Evolutionary conservation across 2,113 vertebrate genomes (phyloP).

Genomic region (Noturus placidus): DNA sequence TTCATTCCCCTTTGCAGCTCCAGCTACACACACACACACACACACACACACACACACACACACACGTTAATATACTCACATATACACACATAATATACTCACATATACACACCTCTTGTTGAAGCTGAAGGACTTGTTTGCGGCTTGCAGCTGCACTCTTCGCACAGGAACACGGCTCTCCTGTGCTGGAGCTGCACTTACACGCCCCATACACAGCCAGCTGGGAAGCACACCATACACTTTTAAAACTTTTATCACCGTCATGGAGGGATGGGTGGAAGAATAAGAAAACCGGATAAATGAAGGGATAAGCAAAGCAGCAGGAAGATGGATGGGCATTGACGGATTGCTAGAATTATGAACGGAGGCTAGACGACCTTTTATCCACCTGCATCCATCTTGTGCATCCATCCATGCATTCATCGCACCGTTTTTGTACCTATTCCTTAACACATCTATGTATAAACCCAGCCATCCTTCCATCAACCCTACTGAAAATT

Average conservation of each 20-base stretch:
- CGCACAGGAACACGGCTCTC: slow-evolving; percentile 80
- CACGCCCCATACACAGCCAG: slow-evolving; percentile 84
- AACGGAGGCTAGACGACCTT: background rate
- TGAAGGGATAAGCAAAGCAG: background rate
- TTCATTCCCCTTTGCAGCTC: slow-evolving; percentile 77
- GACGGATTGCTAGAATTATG: background rate
- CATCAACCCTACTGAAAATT: background rate
- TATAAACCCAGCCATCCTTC: background rate
- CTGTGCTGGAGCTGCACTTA: slow-evolving; percentile 65
- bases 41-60: slow-evolving; percentile 19
- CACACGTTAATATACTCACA: background rate
- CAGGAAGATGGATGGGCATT: background rate
- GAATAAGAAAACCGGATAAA: background rate
- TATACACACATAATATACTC: too few relatives aligned
- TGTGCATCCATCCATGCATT: background rate
- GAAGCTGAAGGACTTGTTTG: slow-evolving; percentile 81
- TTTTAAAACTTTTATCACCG: background rate
- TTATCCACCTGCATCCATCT: background rate
- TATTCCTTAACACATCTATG: background rate
- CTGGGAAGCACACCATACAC: slow-evolving; percentile 61
- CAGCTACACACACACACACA: slow-evolving; percentile 65
- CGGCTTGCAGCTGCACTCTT: slow-evolving; percentile 75
- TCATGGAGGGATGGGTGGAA: background rate
- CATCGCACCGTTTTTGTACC: background rate
- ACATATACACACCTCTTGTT: slow-evolving; percentile 77